phyloP scores from a whole-genome alignment of 2,888 invertebrate species.

The Sepioteuthis lessoniana region DNA sequence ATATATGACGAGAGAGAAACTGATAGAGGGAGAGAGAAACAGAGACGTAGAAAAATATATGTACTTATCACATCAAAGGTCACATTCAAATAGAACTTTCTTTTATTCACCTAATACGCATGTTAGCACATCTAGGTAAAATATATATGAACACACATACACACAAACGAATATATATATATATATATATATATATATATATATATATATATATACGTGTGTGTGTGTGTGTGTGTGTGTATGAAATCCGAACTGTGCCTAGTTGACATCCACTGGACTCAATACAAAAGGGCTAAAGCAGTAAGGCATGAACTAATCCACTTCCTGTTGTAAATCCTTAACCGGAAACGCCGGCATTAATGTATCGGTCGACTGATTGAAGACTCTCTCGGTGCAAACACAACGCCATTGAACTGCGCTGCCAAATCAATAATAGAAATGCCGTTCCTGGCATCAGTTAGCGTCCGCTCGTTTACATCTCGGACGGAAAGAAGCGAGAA shows the following conservation, averaged over 20 bases:
- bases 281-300: background rate
- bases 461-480: background rate
- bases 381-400: background rate
- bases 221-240: too few species aligned
- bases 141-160: conserved; percentile 11
- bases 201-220: too few species aligned
- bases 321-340: background rate
- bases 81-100: background rate
- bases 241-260: background rate
- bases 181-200: background rate
- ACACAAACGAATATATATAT: conserved; percentile 2
- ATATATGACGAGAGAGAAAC: too few species aligned
- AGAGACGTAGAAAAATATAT: background rate
- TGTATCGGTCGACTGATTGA: background rate
- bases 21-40: background rate
- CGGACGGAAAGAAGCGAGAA: conserved; percentile 25
- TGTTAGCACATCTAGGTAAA: background rate
- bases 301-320: background rate
- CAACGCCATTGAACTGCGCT: background rate
- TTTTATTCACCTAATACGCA: too few species aligned
- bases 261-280: background rate
- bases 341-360: background rate
- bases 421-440: background rate
- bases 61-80: background rate
- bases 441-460: background rate